A percentile compares a stretch with the other conserved stretches of the same genome.
phyloP scores from a whole-genome alignment of 2,113 vertebrate species.

The Parotia lawesii region DNA sequence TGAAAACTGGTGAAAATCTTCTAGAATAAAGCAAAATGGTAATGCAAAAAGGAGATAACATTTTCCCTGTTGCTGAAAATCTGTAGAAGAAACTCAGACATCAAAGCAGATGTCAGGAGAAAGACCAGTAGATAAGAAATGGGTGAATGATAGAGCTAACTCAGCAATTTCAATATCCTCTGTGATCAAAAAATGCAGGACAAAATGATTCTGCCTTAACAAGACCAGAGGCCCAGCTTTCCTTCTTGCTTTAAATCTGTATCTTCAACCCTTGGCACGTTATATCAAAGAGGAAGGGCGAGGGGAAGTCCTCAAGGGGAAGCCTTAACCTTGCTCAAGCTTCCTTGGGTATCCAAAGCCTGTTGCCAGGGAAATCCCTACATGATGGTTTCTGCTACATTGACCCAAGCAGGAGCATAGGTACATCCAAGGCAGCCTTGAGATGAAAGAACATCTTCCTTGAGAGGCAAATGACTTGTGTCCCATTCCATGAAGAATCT shows the following conservation, averaged over 20 bases:
- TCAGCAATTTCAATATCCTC: not conserved
- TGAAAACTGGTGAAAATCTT: not conserved
- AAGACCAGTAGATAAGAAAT: not conserved
- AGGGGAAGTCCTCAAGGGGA: not conserved
- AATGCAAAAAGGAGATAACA: not conserved
- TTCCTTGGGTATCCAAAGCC: not conserved
- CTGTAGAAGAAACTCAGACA: not conserved
- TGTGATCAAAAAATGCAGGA: not conserved
- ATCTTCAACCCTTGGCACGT: not conserved
- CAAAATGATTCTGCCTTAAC: not conserved
- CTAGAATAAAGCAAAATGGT: not conserved
- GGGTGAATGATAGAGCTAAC: not conserved
- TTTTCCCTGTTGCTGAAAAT: not conserved
- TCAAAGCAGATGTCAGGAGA: not conserved
- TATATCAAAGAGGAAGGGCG: not conserved
- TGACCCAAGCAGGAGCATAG: not conserved
- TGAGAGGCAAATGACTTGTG: not conserved
- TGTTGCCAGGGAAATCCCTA: not conserved
- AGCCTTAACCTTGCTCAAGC: not conserved
- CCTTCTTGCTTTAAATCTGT: not conserved
- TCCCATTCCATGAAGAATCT: not conserved
- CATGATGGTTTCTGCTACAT: not conserved
- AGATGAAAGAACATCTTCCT: not conserved
- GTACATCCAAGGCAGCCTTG: not conserved
- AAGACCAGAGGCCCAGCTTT: not conserved